A percentile compares a stretch with the other conserved stretches of the same genome.
phyloP scores from a whole-genome alignment of 2,113 vertebrate genomes.

The Petrocephalus zakoni region DNA sequence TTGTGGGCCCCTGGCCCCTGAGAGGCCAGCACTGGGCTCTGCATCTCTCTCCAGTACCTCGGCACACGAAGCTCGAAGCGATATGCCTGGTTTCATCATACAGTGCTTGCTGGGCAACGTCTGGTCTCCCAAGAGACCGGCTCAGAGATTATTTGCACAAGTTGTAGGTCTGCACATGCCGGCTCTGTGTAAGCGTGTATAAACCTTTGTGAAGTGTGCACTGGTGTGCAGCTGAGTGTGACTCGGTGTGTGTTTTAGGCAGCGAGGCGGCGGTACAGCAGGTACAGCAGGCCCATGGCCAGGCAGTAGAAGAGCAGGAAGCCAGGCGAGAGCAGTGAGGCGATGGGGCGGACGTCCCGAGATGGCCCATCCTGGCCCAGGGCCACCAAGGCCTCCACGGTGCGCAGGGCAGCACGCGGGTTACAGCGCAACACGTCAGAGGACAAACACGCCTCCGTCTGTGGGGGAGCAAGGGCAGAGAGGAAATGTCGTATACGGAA shows the following conservation, averaged over 20 bases:
- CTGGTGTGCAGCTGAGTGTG: not conserved
- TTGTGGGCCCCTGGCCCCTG: not conserved
- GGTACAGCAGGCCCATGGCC: slow-evolving; percentile 72
- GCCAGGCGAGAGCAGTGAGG: slow-evolving; percentile 63
- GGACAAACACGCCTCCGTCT: slow-evolving; percentile 70
- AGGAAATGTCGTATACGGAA: not conserved
- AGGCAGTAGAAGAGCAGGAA: slow-evolving; percentile 77
- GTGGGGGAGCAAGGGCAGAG: slow-evolving; percentile 27
- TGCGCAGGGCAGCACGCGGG: slow-evolving; percentile 62
- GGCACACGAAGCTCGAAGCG: not conserved
- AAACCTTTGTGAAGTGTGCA: not conserved
- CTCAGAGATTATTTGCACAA: not conserved
- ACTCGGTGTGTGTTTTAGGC: slow-evolving; percentile 35
- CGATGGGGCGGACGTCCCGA: slow-evolving; percentile 41
- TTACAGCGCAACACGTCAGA: slow-evolving; percentile 76
- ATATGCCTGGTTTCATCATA: not conserved
- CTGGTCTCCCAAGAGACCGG: not conserved
- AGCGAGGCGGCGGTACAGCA: slow-evolving; percentile 57
- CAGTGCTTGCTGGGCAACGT: not conserved
- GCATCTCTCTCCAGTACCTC: not conserved
- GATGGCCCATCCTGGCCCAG: slow-evolving; percentile 31
- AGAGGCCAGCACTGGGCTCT: not conserved
- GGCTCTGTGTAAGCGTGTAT: not conserved
- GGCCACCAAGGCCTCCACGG: slow-evolving; percentile 60
- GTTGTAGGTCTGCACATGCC: not conserved